Percentiles rank a stretch among this genome's conserved stretches.
These are phyloP conservation scores for Eristalis tenax DNA, from an alignment of 2,888 invertebrate species.

Conservation along the genomic window DNA sequence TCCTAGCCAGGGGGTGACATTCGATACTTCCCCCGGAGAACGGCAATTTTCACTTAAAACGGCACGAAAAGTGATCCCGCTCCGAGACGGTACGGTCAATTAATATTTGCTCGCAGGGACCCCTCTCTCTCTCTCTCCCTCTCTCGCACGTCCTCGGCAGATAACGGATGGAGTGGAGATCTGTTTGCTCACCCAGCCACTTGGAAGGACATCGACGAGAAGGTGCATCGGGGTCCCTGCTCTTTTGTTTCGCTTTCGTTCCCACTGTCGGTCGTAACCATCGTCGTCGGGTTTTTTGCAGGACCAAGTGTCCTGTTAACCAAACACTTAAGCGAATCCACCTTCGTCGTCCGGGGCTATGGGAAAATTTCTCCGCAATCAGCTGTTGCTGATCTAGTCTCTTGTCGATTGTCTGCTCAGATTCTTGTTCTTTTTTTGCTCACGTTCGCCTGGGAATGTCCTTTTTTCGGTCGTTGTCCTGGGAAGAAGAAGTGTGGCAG, in stretches of 20 bases:
- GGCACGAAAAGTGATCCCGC: conserved; percentile 63
- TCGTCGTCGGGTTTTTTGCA: conserved; percentile 41
- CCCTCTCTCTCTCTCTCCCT: background rate
- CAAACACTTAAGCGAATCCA: conserved; percentile 68
- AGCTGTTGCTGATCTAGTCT: conserved; percentile 60
- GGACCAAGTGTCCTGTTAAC: conserved; percentile 68
- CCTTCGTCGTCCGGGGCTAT: conserved; percentile 47
- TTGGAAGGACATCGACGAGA: conserved; percentile 37
- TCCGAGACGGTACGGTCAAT: conserved; percentile 56
- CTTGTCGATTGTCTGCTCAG: background rate
- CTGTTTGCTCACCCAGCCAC: conserved; percentile 67
- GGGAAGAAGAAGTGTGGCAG: conserved; percentile 37
- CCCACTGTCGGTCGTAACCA: conserved; percentile 32
- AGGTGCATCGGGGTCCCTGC: conserved; percentile 20
- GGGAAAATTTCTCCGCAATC: conserved; percentile 69
- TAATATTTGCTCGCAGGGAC: conserved; percentile 54
- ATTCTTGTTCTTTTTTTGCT: conserved; percentile 34
- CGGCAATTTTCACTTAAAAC: conserved; percentile 59
- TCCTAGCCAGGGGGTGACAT: conserved; percentile 25
- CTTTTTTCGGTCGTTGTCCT: conserved; percentile 9
- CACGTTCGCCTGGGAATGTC: conserved; percentile 33
- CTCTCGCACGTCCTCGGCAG: background rate
- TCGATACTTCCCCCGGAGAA: conserved; percentile 54
- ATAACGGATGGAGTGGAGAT: conserved; percentile 49
- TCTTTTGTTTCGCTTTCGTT: conserved; percentile 59